phyloP scores from a whole-genome alignment of 2,797 vertebrate species.

The Coreius guichenoti region DNA sequence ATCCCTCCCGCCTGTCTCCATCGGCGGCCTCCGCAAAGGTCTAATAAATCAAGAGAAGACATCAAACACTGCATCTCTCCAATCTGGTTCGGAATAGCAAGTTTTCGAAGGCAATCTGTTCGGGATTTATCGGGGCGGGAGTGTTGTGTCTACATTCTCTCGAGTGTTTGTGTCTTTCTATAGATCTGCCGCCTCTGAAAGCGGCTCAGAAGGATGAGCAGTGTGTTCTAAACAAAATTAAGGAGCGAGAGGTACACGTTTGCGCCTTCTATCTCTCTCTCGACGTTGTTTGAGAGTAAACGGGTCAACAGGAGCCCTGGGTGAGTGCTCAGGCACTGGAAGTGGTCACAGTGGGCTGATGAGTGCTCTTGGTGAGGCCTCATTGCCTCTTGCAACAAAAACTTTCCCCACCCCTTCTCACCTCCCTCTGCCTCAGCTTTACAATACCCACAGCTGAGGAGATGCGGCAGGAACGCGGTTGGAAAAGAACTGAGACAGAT shows the following conservation, averaged over 20 bases:
- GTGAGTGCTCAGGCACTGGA: slow-evolving; percentile 82
- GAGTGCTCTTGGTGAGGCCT: slow-evolving; percentile 85
- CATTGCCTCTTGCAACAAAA: slow-evolving; percentile 61
- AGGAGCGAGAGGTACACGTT: not conserved
- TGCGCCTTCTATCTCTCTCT: not conserved
- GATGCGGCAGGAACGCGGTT: slow-evolving; percentile 73
- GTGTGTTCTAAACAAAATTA: slow-evolving; percentile 38
- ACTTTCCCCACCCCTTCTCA: slow-evolving; percentile 74
- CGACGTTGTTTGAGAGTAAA: slow-evolving; percentile 86
- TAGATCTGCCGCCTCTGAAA: slow-evolving; percentile 35
- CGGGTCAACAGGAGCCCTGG: slow-evolving; percentile 87
- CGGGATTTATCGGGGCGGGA: slow-evolving; percentile 48
- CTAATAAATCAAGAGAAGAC: slow-evolving; percentile 93
- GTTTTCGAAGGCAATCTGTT: slow-evolving; percentile 90
- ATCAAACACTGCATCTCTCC: slow-evolving; percentile 92
- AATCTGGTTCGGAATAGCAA: slow-evolving; percentile 90
- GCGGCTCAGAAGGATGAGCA: slow-evolving; percentile 28
- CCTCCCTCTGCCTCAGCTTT: slow-evolving; percentile 81
- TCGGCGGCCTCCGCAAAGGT: slow-evolving; percentile 87
- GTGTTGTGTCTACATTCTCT: not conserved
- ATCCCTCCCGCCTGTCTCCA: slow-evolving; percentile 82
- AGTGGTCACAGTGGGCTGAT: slow-evolving; percentile 84
- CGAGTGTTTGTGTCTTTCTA: slow-evolving; percentile 34
- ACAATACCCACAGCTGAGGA: slow-evolving; percentile 82
- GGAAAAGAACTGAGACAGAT: slow-evolving; percentile 63